Percentiles rank a stretch among this genome's conserved stretches.
Conservation (phyloP, 1,140 invertebrate species). For the Branchinecta lynchi region DNA sequence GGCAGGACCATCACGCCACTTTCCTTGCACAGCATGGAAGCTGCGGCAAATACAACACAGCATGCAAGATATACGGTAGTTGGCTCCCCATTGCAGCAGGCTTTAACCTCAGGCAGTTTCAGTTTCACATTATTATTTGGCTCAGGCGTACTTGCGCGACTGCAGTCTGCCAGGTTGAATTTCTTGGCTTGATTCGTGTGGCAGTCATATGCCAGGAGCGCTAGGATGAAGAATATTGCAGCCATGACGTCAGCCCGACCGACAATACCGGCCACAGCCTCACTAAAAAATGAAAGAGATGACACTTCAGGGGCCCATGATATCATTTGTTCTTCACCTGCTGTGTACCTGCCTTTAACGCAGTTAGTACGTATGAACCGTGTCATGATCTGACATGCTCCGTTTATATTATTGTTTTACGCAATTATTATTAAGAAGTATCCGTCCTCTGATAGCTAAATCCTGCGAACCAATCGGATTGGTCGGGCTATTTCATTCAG, state of each 20-base stretch:
- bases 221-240: constrained; percentile 71
- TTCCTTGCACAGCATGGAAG: constrained; percentile 71
- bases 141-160: constrained; percentile 23
- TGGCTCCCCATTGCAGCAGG: neutral
- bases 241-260: constrained; percentile 83
- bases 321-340: too few relatives aligned
- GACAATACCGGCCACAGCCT: constrained; percentile 86
- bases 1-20: constrained; percentile 75
- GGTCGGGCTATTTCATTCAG: too few relatives aligned
- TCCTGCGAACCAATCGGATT: too few relatives aligned
- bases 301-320: too few relatives aligned
- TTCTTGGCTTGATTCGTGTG: constrained; percentile 28
- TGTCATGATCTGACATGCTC: too few relatives aligned
- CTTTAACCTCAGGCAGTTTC: neutral
- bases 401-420: too few relatives aligned
- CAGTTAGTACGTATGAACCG: too few relatives aligned
- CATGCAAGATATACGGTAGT: constrained; percentile 34
- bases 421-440: too few relatives aligned
- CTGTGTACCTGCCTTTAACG: too few relatives aligned
- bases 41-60: constrained; percentile 41
- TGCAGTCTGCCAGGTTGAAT: neutral
- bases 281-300: constrained; percentile 28
- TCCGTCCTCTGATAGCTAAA: too few relatives aligned
- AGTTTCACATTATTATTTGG: constrained; percentile 22
- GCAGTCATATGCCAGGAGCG: constrained; percentile 61